Conservation (phyloP, 2,888 invertebrate species). For the Acrobasis suavella region DNA sequence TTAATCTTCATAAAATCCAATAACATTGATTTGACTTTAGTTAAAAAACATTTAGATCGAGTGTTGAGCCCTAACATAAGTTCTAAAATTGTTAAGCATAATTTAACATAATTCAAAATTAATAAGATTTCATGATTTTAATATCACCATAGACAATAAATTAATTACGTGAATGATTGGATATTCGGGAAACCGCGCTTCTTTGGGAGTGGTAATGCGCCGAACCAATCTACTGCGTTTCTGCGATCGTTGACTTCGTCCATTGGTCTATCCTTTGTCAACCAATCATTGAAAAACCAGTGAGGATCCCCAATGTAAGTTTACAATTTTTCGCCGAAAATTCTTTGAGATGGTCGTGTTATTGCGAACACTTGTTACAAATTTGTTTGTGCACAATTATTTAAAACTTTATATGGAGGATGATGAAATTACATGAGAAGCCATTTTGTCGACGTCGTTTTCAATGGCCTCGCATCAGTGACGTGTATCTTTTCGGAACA, state of each 20-base stretch:
- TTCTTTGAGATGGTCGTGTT: constrained; percentile 52
- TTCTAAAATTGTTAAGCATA: too few relatives aligned
- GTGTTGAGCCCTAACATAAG: too few relatives aligned
- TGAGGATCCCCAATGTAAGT: constrained; percentile 78
- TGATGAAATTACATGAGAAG: constrained; percentile 67
- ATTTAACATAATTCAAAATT: constrained; percentile 26
- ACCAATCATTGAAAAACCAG: constrained; percentile 95
- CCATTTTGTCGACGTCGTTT: constrained; percentile 76
- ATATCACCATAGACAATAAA: constrained; percentile 64
- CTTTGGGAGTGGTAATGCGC: constrained; percentile 85
- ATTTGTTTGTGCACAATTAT: constrained; percentile 41
- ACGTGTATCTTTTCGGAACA: constrained; percentile 55
- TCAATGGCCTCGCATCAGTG: constrained; percentile 60
- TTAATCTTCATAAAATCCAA: too few relatives aligned
- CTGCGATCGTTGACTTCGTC: constrained; percentile 89
- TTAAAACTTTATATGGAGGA: constrained; percentile 41
- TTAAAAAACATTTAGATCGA: too few relatives aligned
- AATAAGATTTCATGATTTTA: constrained; percentile 31
- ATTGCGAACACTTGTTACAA: constrained; percentile 40
- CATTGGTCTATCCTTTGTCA: constrained; percentile 93
- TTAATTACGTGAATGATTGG: constrained; percentile 77
- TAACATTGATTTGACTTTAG: too few relatives aligned
- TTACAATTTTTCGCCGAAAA: constrained; percentile 68
- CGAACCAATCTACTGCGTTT: constrained; percentile 88
- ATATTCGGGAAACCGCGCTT: constrained; percentile 63